Conservation (phyloP, 2,113 vertebrate genomes). For the Dasyprocta punctata region DNA sequence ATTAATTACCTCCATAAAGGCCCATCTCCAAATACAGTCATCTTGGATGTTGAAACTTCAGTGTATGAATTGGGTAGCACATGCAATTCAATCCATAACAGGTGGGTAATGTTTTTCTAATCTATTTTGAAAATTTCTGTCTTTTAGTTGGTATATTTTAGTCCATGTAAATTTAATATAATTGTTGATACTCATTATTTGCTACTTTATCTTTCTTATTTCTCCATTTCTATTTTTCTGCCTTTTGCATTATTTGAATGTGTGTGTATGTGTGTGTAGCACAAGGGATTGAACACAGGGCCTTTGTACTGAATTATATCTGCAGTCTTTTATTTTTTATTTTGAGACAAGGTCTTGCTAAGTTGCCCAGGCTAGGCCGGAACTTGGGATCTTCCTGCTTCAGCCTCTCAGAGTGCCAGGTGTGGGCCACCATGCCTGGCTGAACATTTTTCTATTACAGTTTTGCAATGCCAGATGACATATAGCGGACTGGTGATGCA, state of each 20-base stretch:
- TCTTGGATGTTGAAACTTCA: not conserved
- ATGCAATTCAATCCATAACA: not conserved
- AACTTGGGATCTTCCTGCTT: not conserved
- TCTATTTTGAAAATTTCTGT: not conserved
- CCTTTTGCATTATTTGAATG: not conserved
- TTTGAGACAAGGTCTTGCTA: not conserved
- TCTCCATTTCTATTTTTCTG: not conserved
- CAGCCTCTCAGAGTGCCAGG: not conserved
- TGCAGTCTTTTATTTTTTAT: not conserved
- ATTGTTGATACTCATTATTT: not conserved
- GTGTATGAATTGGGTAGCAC: not conserved
- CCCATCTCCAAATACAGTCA: not conserved
- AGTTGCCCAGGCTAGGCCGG: not conserved
- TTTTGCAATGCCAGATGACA: not conserved
- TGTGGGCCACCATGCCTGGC: not conserved
- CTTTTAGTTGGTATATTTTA: not conserved
- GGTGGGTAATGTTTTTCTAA: not conserved
- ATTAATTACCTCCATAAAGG: not conserved
- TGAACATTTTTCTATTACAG: not conserved
- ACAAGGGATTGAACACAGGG: not conserved
- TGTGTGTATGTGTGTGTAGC: not conserved
- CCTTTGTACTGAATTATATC: not conserved
- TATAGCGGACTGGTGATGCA: not conserved
- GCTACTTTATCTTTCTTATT: not conserved
- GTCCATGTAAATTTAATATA: not conserved